phyloP scores from a whole-genome alignment of 2,113 vertebrate species.

The Plecotus auritus region DNA sequence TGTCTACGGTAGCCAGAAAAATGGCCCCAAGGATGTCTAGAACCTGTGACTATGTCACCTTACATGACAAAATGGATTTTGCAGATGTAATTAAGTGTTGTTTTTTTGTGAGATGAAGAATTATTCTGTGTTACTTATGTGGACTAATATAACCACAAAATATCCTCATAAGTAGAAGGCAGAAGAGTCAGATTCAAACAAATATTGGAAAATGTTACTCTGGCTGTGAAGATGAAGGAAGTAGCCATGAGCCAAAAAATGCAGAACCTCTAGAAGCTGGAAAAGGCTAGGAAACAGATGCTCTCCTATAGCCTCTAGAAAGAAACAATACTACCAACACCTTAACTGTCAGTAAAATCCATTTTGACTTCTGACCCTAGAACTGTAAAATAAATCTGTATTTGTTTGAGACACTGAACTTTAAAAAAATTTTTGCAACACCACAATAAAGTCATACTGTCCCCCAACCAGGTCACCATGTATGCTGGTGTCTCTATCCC shows the following conservation, averaged over 20 bases:
- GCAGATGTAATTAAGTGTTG: not conserved
- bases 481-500: fast-evolving
- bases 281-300: not conserved
- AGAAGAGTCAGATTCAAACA: not conserved
- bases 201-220: not conserved
- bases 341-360: not conserved
- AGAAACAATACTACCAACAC: not conserved
- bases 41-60: not conserved
- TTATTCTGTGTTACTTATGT: not conserved
- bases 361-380: not conserved
- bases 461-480: not conserved
- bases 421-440: not conserved
- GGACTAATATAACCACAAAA: not conserved
- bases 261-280: not conserved
- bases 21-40: not conserved
- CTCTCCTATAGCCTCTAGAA: not conserved
- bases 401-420: not conserved
- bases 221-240: not conserved
- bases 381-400: not conserved
- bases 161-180: not conserved
- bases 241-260: not conserved
- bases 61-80: not conserved
- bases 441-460: not conserved
- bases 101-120: not conserved
- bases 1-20: not conserved